Evolutionary conservation across 1,140 invertebrate species (phyloP), one percentile per base, ranked within the genome.

Genomic region (Drosophila repletoides): DNA sequence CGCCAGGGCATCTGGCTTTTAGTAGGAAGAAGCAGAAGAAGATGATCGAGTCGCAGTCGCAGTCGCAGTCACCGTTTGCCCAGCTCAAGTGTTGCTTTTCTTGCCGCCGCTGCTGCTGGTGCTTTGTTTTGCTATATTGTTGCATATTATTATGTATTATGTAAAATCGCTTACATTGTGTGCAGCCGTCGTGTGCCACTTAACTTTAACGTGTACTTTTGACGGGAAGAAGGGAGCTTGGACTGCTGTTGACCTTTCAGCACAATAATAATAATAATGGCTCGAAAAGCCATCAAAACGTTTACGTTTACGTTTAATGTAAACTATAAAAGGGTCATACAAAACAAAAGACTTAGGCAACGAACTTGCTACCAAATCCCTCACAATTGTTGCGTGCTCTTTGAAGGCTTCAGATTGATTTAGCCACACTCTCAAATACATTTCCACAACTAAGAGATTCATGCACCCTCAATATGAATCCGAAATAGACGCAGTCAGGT

Each of bases 311-410:
- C n/a, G n/a, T n/a, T n/a, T n/a, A n/a, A n/a, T n/a, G n/a, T n/a
- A n/a, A n/a, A n/a, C n/a, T 46, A 36, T 51, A 34, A 56, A 58
- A 70, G 60, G 60, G 67, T 70, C 67, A 65, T 45, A 41, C 41
- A 59, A 76, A 69, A 88, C 83, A 83, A 88, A 88, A 88, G 83
- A 88, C 84, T 88, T 88, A 72, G 71, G 83, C 76, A 83, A 83
- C 83, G 65, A 88, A 88, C 83, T 67, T 73, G 74, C 55, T 33
- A 41, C 65, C 61, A 77, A 80, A 66, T 66, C 64, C 70, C 55
- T 33, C 53, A 51, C 58, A 43, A 64, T 46, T 69, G 45, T 65
- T 76, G 76, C 77, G 60, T 72, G 68, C 46, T 46, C 43, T 61
- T 65, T 51, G 46, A 31, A 41, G n/a, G n/a, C n/a, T n/a, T n/a